These are phyloP conservation scores for Rhynchophorus ferrugineus DNA, from an alignment of 1,140 invertebrate genomes.

Conservation along the genomic window DNA sequence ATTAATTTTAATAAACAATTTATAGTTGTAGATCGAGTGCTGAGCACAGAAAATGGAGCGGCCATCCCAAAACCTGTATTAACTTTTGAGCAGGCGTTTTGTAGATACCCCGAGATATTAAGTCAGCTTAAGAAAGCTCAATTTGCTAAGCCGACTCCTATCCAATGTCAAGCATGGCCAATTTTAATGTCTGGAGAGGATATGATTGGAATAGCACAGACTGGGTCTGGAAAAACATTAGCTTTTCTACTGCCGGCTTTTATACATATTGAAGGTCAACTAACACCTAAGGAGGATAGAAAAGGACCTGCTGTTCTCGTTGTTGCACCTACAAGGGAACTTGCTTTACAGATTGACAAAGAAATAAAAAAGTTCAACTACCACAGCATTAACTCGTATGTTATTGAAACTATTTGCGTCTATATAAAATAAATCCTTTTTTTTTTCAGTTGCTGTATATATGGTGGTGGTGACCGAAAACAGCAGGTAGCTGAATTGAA, in stretches of 20 bases:
- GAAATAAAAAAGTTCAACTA: conserved; percentile 85
- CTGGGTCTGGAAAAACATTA: conserved; percentile 85
- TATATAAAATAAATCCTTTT: conserved; percentile 4
- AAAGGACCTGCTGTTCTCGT: conserved; percentile 78
- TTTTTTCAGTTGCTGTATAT: conserved; percentile 33
- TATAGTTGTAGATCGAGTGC: conserved; percentile 33
- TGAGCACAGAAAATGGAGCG: conserved; percentile 40
- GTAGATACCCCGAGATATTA: conserved; percentile 73
- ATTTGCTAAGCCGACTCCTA: conserved; percentile 80
- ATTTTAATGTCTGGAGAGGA: conserved; percentile 76
- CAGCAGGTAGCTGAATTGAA: conserved; percentile 62
- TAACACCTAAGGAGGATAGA: conserved; percentile 55
- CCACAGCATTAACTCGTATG: conserved; percentile 71
- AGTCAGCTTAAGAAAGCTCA: conserved; percentile 73
- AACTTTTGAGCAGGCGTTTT: conserved; percentile 80
- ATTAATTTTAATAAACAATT: background rate
- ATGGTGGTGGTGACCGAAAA: conserved; percentile 68
- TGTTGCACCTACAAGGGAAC: conserved; percentile 82
- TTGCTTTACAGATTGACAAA: conserved; percentile 84
- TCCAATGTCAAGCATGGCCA: conserved; percentile 88
- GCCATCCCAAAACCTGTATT: conserved; percentile 75
- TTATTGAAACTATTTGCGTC: conserved; percentile 12
- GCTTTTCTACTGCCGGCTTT: conserved; percentile 87
- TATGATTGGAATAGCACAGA: conserved; percentile 92
- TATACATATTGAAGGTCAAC: conserved; percentile 49